Evolutionary conservation across 1,140 invertebrate genomes (phyloP).

Genomic region (Akabosia matsudoensis): DNA sequence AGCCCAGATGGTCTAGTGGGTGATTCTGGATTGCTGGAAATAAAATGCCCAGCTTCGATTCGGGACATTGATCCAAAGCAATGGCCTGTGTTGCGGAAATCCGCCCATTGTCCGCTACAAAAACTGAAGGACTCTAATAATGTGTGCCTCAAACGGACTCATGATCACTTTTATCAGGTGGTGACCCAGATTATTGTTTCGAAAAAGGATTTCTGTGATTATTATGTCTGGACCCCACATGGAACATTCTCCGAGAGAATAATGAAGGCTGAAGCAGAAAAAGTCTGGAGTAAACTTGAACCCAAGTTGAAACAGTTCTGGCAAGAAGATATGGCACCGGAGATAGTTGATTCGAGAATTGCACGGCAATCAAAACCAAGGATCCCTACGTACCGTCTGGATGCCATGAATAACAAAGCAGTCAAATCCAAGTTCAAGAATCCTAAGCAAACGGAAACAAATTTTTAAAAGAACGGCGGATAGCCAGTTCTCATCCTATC

Average conservation of each 20-base stretch:
- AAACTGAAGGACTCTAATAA: background rate
- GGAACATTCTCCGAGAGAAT: conserved; percentile 39
- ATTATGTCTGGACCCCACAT: conserved; percentile 49
- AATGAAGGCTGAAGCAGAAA: conserved; percentile 28
- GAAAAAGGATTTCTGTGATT: conserved; percentile 49
- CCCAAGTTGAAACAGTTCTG: conserved; percentile 31
- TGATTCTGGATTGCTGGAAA: conserved; percentile 42
- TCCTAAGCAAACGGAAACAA: too few relatives aligned
- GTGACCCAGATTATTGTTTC: conserved; percentile 52
- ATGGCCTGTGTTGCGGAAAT: conserved; percentile 10
- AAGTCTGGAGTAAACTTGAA: conserved; percentile 47
- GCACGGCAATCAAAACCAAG: background rate
- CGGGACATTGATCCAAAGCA: conserved; percentile 36
- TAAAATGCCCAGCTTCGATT: conserved; percentile 47
- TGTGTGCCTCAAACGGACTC: conserved; percentile 47
- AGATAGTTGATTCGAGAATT: background rate
- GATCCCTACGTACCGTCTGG: background rate
- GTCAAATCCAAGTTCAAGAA: too few relatives aligned
- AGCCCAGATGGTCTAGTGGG: conserved; percentile 45
- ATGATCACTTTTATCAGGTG: conserved; percentile 52
- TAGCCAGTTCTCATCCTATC: too few relatives aligned
- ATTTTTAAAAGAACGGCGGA: too few relatives aligned
- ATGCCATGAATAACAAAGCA: background rate
- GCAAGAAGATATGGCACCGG: background rate
- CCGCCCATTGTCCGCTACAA: too few relatives aligned